These are phyloP conservation scores for Andrena hattorfiana DNA, from an alignment of 2,888 invertebrate species.

Conservation along the genomic window DNA sequence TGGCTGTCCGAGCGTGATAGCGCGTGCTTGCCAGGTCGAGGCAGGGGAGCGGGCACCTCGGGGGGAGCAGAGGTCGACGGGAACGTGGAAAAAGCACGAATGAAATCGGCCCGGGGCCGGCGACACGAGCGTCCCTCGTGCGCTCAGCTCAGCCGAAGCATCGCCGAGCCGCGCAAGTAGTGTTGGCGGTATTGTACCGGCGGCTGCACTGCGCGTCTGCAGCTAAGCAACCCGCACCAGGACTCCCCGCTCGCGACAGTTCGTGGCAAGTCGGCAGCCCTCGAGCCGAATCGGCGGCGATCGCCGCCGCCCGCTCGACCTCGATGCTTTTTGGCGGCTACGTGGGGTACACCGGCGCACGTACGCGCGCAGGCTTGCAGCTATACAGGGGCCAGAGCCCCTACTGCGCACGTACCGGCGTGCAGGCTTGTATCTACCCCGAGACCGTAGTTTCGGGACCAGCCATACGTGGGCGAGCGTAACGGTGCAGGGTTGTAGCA, in stretches of 20 bases:
- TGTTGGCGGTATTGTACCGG: conserved; percentile 63
- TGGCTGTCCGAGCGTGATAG: conserved; percentile 1
- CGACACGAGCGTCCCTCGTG: conserved; percentile 67
- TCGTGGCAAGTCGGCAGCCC: conserved; percentile 40
- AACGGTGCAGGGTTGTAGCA: neutral
- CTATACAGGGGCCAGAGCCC: neutral
- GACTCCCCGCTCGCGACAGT: conserved; percentile 48
- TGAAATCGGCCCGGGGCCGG: conserved; percentile 38
- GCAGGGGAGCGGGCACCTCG: neutral
- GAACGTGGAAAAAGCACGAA: conserved; percentile 17
- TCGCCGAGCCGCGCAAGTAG: conserved; percentile 68
- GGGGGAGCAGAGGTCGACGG: conserved; percentile 19
- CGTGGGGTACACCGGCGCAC: conserved; percentile 49
- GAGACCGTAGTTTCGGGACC: neutral
- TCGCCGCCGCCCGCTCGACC: conserved; percentile 46
- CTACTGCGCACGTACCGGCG: conserved; percentile 4
- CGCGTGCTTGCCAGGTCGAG: conserved; percentile 11
- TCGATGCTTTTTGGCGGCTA: conserved; percentile 65
- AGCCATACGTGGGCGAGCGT: neutral
- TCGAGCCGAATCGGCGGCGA: conserved; percentile 41
- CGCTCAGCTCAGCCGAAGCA: conserved; percentile 67
- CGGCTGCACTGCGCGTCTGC: conserved; percentile 73
- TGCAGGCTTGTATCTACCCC: conserved; percentile 43
- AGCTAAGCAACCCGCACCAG: conserved; percentile 64
- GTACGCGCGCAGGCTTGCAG: conserved; percentile 39